Conservation (phyloP, 2,797 vertebrate genomes). For the Uromys caudimaculatus region DNA sequence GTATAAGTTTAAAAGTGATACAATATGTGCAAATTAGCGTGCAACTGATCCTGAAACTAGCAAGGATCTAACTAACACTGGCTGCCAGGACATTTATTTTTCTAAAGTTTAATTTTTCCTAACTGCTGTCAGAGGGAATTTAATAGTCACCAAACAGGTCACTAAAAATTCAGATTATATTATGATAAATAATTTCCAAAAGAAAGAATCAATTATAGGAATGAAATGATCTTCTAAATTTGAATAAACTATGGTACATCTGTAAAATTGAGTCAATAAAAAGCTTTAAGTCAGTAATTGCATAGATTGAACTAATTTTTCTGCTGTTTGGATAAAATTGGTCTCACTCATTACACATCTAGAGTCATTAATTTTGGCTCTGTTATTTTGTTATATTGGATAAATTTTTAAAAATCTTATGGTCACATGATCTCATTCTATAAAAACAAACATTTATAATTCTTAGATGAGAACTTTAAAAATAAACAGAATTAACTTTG, state of each 20-base stretch:
- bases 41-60: constrained; percentile 9
- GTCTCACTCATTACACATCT: neutral
- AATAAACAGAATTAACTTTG: constrained; percentile 61
- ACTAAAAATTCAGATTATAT: neutral
- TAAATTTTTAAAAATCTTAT: neutral
- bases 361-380: neutral
- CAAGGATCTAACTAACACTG: neutral
- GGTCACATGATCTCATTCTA: neutral
- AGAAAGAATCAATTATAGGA: neutral
- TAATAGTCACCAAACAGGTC: constrained; percentile 36
- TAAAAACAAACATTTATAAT: constrained; percentile 48
- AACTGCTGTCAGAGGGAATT: neutral
- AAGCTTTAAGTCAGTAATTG: neutral
- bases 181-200: constrained; percentile 43
- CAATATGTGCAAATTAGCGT: neutral
- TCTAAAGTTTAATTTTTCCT: constrained; percentile 50
- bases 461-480: constrained; percentile 18
- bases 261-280: neutral
- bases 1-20: constrained; percentile 22
- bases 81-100: constrained; percentile 24
- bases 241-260: neutral
- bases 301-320: neutral
- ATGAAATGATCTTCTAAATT: constrained; percentile 34
- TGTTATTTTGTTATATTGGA: neutral
- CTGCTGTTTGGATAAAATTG: neutral